phyloP scores from a whole-genome alignment of 2,888 invertebrate genomes.

The Matsumyia berberina region DNA sequence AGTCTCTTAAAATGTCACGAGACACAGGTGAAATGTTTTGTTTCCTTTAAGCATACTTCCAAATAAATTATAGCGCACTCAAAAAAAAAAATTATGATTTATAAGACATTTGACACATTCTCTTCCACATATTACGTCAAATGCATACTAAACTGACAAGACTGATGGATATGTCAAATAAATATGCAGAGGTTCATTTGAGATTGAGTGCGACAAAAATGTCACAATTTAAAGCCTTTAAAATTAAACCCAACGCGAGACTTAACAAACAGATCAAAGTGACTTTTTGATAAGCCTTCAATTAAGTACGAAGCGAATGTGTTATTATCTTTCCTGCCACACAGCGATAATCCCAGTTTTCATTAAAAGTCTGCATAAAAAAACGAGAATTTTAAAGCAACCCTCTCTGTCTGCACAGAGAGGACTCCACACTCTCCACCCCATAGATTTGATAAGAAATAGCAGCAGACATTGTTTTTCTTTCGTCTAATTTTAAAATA shows the following conservation, averaged over 20 bases:
- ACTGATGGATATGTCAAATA: conserved; percentile 5
- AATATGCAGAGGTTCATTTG: neutral
- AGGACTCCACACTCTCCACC: no score
- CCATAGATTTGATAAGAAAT: conserved; percentile 5
- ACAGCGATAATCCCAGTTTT: conserved; percentile 2
- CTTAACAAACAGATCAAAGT: neutral
- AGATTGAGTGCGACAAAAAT: neutral
- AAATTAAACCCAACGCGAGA: neutral
- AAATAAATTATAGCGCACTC: conserved; percentile 6
- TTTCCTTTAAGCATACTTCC: neutral
- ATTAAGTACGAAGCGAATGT: neutral
- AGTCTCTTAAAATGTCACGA: conserved; percentile 27
- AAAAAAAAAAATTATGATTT: conserved; percentile 20
- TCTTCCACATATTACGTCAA: conserved; percentile 1
- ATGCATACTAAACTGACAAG: neutral
- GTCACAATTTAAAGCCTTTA: conserved; percentile 2
- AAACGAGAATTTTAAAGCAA: neutral
- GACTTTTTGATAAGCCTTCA: neutral
- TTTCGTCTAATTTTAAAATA: conserved; percentile 1
- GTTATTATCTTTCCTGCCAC: neutral
- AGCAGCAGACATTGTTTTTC: conserved; percentile 1
- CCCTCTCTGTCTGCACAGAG: neutral
- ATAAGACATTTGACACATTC: conserved; percentile 39
- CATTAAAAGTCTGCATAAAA: neutral
- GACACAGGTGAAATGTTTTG: conserved; percentile 25